Conservation (phyloP, 2,888 invertebrate species). For the Beris morrisii region DNA sequence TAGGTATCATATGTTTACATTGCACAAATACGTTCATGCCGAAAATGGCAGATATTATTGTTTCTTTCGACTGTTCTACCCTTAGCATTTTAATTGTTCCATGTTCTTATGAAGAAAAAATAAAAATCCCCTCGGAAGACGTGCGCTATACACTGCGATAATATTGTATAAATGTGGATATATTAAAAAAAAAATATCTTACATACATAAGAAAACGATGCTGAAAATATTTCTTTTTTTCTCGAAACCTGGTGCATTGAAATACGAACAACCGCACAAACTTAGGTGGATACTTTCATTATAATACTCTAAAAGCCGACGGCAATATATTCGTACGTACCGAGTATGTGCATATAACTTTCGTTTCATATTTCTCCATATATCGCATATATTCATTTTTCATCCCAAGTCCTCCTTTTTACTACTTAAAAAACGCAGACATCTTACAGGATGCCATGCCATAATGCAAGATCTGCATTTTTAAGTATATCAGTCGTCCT, state of each 20-base stretch:
- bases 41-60: too few species aligned
- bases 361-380: constrained; percentile 7
- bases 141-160: too few species aligned
- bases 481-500: constrained; percentile 38
- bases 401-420: constrained; percentile 12
- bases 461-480: constrained; percentile 40
- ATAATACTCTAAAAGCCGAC: constrained; percentile 22
- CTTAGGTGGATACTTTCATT: constrained; percentile 12
- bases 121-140: too few species aligned
- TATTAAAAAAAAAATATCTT: constrained; percentile 3
- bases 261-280: not conserved
- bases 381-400: constrained; percentile 12
- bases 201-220: constrained; percentile 18
- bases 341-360: constrained; percentile 14
- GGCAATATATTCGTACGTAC: not conserved
- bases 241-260: not conserved
- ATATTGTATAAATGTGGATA: too few species aligned
- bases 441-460: constrained; percentile 36
- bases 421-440: constrained; percentile 35
- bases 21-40: too few species aligned
- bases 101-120: too few species aligned
- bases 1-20: too few species aligned
- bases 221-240: not conserved
- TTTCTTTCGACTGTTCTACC: too few species aligned
- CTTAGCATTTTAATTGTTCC: too few species aligned